A percentile compares a stretch with the other conserved stretches of the same genome.
Evolutionary conservation across 2,113 vertebrate species (phyloP).

Genomic region (Elachura formosa): DNA sequence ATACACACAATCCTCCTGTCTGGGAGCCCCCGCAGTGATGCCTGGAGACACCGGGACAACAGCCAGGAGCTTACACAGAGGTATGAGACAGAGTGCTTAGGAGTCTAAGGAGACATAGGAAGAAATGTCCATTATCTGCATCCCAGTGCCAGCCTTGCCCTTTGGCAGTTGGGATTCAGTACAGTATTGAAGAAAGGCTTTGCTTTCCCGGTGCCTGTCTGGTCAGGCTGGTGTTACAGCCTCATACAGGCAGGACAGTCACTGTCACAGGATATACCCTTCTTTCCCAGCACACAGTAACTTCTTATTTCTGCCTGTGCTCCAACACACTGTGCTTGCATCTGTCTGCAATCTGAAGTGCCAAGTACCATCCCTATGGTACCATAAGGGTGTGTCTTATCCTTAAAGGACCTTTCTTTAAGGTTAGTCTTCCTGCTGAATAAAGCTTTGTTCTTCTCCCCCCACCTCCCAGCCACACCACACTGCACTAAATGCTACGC

Average conservation of each 20-base stretch:
- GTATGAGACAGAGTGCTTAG: background rate
- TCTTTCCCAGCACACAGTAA: background rate
- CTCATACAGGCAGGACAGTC: background rate
- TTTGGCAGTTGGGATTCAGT: background rate
- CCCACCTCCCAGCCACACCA: background rate
- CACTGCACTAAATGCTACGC: background rate
- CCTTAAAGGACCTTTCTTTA: slow-evolving; percentile 48
- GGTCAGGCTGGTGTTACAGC: background rate
- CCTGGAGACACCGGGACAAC: background rate
- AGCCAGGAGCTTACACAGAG: background rate
- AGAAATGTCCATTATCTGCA: background rate
- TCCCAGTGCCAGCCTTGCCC: background rate
- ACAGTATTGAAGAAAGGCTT: background rate
- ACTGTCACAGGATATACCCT: background rate
- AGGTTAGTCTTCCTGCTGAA: background rate
- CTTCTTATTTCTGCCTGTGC: background rate
- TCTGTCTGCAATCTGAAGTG: slow-evolving; percentile 30
- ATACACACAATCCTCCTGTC: background rate
- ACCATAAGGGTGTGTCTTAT: slow-evolving; percentile 1
- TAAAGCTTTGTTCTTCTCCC: background rate
- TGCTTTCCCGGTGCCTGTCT: background rate
- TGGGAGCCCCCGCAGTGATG: accelerated
- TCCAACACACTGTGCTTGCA: slow-evolving; percentile 17
- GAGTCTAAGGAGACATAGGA: background rate
- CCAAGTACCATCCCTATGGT: background rate